Percentiles rank a stretch among this genome's conserved stretches.
These are phyloP conservation scores for Aurelia aurita DNA, from an alignment of 30 jellyfish, hydroid and myxozoan genomes.

Conservation along the genomic window DNA sequence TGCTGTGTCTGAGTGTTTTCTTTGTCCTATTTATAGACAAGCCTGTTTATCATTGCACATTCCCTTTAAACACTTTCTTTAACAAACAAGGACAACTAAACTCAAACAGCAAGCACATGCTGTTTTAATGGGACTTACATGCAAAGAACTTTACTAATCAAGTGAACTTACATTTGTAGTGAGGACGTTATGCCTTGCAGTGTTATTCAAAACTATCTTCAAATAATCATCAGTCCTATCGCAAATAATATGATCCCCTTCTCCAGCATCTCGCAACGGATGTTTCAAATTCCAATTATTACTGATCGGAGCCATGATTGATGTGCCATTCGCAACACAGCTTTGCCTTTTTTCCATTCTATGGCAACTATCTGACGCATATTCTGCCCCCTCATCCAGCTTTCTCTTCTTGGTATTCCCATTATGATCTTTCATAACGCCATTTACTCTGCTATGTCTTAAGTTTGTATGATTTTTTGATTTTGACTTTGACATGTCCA, in stretches of 20 bases:
- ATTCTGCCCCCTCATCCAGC: conserved; percentile 3
- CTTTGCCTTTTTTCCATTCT: conserved; percentile 7
- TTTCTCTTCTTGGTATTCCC: conserved; percentile 48
- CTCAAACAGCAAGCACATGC: no score
- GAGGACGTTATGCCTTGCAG: conserved; percentile 75
- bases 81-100: no score
- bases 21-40: no score
- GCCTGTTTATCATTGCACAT: no score
- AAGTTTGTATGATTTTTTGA: background rate
- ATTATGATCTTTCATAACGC: conserved; percentile 7
- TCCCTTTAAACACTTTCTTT: no score
- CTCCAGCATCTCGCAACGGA: conserved; percentile 67
- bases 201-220: conserved; percentile 80
- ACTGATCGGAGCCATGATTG: background rate
- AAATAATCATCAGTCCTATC: conserved; percentile 38
- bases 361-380: background rate
- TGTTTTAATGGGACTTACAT: no score
- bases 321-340: background rate
- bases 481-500: conserved; percentile 28
- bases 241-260: conserved; percentile 71
- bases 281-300: conserved; percentile 40
- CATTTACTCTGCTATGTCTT: conserved; percentile 49
- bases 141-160: no score
- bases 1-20: no score
- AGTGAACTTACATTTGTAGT: conserved; percentile 71